These are phyloP conservation scores for Poeciliopsis turrubarensis DNA, from an alignment of 2,113 vertebrate species.

Conservation along the genomic window DNA sequence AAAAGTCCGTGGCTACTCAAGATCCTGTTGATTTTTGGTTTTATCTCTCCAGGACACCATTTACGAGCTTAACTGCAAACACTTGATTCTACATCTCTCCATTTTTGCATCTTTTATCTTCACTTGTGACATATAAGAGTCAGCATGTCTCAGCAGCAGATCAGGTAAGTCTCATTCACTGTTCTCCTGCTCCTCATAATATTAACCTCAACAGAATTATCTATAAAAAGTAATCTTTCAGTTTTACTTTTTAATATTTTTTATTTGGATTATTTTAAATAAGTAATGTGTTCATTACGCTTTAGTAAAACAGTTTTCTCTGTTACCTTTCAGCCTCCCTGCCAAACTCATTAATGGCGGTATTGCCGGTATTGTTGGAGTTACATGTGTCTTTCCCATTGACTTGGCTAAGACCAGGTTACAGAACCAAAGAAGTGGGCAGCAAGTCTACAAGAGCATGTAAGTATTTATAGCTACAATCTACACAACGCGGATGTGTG, in stretches of 20 bases:
- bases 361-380: constrained; percentile 85
- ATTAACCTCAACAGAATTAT: too few relatives aligned
- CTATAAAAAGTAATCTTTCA: too few relatives aligned
- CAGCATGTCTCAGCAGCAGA: constrained; percentile 83
- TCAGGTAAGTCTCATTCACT: constrained; percentile 67
- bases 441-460: constrained; percentile 86
- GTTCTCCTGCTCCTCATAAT: background rate
- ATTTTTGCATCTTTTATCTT: constrained; percentile 2
- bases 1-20: background rate
- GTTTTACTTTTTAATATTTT: background rate
- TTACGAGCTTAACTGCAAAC: constrained; percentile 17
- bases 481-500: background rate
- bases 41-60: constrained; percentile 21
- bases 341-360: constrained; percentile 88
- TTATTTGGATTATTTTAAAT: too few relatives aligned
- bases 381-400: constrained; percentile 87
- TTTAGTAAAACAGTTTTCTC: background rate
- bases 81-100: constrained; percentile 2
- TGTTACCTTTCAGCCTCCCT: constrained; percentile 76
- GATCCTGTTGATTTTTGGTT: background rate
- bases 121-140: constrained; percentile 17
- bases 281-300: too few relatives aligned
- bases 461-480: constrained; percentile 64
- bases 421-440: constrained; percentile 86
- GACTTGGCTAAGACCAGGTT: constrained; percentile 87